phyloP scores from a whole-genome alignment of 2,113 vertebrate species.

The Hemichromis elongatus region DNA sequence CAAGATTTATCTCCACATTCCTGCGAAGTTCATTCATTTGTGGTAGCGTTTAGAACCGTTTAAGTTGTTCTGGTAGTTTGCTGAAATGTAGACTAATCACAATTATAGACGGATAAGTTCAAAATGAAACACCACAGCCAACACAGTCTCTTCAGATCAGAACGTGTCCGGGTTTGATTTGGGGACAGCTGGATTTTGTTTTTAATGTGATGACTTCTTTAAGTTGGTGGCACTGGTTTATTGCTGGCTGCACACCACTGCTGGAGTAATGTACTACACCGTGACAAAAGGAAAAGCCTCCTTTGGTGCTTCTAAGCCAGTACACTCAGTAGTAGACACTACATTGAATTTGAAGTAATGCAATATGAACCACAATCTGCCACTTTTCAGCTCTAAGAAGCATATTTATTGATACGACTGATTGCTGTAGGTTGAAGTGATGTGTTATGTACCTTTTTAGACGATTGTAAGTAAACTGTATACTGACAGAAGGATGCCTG shows the following conservation, averaged over 20 bases:
- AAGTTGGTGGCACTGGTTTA: constrained; percentile 7
- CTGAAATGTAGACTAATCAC: background rate
- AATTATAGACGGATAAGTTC: background rate
- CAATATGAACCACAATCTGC: constrained; percentile 67
- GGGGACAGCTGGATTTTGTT: background rate
- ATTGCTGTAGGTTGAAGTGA: constrained; percentile 46
- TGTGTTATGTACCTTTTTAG: constrained; percentile 46
- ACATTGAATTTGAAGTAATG: constrained; percentile 57
- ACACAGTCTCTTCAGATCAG: constrained; percentile 8
- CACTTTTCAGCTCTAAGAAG: constrained; percentile 41
- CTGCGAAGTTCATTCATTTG: constrained; percentile 12
- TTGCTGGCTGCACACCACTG: constrained; percentile 5
- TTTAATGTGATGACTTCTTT: background rate
- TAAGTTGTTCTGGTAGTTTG: background rate
- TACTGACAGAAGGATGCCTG: constrained; percentile 63
- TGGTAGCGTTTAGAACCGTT: background rate
- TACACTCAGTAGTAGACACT: constrained; percentile 60
- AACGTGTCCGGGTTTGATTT: background rate
- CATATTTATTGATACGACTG: constrained; percentile 66
- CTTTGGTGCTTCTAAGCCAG: constrained; percentile 32
- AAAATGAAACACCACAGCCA: constrained; percentile 11
- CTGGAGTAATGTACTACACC: constrained; percentile 3
- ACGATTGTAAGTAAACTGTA: constrained; percentile 63
- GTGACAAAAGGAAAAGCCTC: constrained; percentile 43
- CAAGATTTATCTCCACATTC: constrained; percentile 44